phyloP scores from a whole-genome alignment of 2,888 invertebrate species.

The Erebia ligea region DNA sequence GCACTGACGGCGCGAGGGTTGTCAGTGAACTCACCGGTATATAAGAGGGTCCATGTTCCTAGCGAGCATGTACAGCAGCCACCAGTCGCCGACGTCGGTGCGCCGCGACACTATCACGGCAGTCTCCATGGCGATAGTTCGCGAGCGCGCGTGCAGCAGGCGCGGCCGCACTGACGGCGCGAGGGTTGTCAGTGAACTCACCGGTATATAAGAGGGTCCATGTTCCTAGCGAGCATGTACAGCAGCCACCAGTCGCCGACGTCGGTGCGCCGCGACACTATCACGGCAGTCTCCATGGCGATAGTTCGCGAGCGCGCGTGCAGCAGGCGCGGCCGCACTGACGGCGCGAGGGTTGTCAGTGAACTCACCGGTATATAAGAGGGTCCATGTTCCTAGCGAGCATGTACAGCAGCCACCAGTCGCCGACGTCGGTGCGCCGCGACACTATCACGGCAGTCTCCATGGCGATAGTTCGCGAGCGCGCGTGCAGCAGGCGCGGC shows the following conservation, averaged over 20 bases:
- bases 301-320: conserved; percentile 91
- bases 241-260: conserved; percentile 97
- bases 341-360: conserved; percentile 80
- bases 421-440: conserved; percentile 90
- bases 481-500: conserved; percentile 90
- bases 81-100: conserved; percentile 95
- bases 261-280: conserved; percentile 90
- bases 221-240: conserved; percentile 93
- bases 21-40: conserved; percentile 84
- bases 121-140: conserved; percentile 89
- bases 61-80: conserved; percentile 94
- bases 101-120: conserved; percentile 89
- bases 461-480: conserved; percentile 89
- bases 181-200: conserved; percentile 69
- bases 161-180: conserved; percentile 90
- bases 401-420: conserved; percentile 97
- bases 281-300: conserved; percentile 89
- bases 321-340: conserved; percentile 89
- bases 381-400: conserved; percentile 95
- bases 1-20: conserved; percentile 85
- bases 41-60: conserved; percentile 94
- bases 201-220: conserved; percentile 93
- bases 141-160: conserved; percentile 90
- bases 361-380: conserved; percentile 88
- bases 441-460: conserved; percentile 91